Evolutionary conservation across 2,888 invertebrate genomes (phyloP), one percentile per base, ranked within the genome.

Genomic region (Oeneis ivallda): DNA sequence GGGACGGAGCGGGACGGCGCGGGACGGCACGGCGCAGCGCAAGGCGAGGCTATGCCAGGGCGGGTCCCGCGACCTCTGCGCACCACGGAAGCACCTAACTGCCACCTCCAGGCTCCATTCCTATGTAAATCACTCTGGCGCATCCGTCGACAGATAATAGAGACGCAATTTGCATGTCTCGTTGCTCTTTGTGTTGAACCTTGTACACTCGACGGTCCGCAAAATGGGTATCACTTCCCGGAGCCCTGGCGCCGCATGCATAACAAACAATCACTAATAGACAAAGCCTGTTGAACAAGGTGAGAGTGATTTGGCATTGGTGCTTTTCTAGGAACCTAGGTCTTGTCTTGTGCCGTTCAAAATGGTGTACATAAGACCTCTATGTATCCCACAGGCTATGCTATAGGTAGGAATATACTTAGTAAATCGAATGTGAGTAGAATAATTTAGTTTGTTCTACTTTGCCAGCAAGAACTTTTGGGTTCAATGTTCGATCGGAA

Each of bases 91-190:
- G 79, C 82, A 73, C 74, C 80, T 84, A 86, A 86, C 87, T 86
- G 82, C 84, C 79, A 75, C 79, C 76, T 75, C 87, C 81, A 89
- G 74, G 79, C 76, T 75, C 87, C 81, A 89, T 90, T 90, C 84
- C 89, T 90, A 90, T 92, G 91, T 88, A 86, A 92, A 92, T 91
- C 82, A 76, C 76, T 69, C 69, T 71, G 77, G 77, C 78, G 83
- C 83, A 85, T 83, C 81, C 84, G 81, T 81, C 80, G 79, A 74
- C 78, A 80, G 83, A 86, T 88, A 89, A 87, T 89, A 81, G 80
- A 81, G 80, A 73, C 77, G 72, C 80, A 82, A 90, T 91, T 89
- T 89, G 87, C 89, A 88, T 87, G 84, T 82, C 81, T 81, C 81
- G 77, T 79, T 81, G 82, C 81, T 82, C 84, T 86, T 87, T 88